Evolutionary conservation across 2,797 vertebrate genomes (phyloP).

Genomic region (Psittacula echo): DNA sequence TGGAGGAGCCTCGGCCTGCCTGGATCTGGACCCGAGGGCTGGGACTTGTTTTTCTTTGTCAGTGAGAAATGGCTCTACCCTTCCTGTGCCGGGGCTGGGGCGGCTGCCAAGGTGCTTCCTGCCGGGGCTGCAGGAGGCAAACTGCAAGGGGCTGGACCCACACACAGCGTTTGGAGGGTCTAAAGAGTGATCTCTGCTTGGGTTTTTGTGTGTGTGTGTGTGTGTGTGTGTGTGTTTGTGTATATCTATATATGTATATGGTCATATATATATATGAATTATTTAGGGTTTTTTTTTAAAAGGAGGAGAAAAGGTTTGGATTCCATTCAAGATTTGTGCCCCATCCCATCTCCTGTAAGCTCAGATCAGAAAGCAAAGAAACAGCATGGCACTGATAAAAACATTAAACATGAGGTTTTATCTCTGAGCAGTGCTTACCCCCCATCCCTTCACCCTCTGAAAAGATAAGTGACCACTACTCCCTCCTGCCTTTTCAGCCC

Average conservation of each 20-base stretch:
- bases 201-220: not conserved
- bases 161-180: not conserved
- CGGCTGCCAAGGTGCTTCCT: conserved; percentile 73
- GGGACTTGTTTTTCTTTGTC: conserved; percentile 77
- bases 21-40: not conserved
- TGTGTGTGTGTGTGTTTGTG: too few relatives aligned
- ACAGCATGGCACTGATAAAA: not conserved
- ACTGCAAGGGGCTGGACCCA: conserved; percentile 17
- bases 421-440: not conserved
- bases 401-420: conserved; percentile 4
- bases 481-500: conserved; percentile 11
- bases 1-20: conserved; percentile 15
- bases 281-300: fast-evolving
- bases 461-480: conserved; percentile 60
- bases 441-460: conserved; percentile 4
- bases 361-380: not conserved
- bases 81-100: conserved; percentile 47
- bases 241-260: too few relatives aligned
- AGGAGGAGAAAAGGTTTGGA: not conserved
- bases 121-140: not conserved
- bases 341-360: not conserved
- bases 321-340: not conserved
- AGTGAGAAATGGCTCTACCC: conserved; percentile 56
- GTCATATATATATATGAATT: not conserved
- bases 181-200: not conserved